Base-by-base conservation (phyloP, 2,888 invertebrate genomes). In the Xanthorhoe designata region DNA sequence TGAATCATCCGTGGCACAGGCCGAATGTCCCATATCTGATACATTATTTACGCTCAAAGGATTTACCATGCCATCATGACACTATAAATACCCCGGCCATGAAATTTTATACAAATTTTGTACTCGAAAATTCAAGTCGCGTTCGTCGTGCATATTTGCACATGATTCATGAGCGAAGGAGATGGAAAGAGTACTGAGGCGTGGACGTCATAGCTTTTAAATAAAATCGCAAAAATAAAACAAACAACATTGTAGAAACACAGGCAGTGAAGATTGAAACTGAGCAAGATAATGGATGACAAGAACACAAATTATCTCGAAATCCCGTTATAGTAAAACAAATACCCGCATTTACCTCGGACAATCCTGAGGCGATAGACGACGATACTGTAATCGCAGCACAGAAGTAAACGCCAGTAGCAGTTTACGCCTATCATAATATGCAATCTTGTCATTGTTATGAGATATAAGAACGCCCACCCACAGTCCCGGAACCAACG, bases 11-110 rank as follows among this genome's bases (percentile, higher is more conserved):
- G 56, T 56, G 73, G 71, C 79, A 70, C 74, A 76, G 72, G 71
- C 74, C 77, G 70, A 84, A 80, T 81, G 84, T 81, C 78, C 72
- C 75, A 79, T 72, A 72, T 73, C 73, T 71, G 76, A 85, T 84
- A 82, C 79, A 85, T 85, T 85, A 87, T 86, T 85, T 81, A 87
- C 83, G 64, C 75, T 63, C 68, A 72, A 77, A 78, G 80, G 78
- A 75, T 72, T 74, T 68, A 66, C 70, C 65, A 59, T 64, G 66
- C 64, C 66, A 68, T 64, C 62, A 66, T 67, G 55, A 35, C 66
- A 70, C 71, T 71, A 73, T 74, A 75, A 74, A 73, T 75, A 70
- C 53, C 45, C 61, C 57, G 58, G 45, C 57, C 56, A 61, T 68
- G 68, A 67, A 61, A 67, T 67, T 67, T 53, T 67, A 74, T 70